Percentiles rank a stretch among this genome's conserved stretches.
Evolutionary conservation across 2,888 invertebrate species (phyloP).

Genomic region (Sarcophaga rosellei): DNA sequence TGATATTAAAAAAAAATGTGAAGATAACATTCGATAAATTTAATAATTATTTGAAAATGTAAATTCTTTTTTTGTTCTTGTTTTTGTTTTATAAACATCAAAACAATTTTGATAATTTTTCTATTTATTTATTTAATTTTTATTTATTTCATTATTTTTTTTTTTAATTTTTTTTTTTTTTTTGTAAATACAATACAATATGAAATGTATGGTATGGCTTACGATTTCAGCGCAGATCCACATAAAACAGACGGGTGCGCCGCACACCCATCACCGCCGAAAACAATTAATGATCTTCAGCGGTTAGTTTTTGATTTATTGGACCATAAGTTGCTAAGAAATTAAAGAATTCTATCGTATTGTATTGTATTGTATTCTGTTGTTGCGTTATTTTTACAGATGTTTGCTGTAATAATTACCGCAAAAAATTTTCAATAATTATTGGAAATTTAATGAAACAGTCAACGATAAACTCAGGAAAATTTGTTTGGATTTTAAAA

Average conservation of each 20-base stretch:
- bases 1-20: constrained; percentile 49
- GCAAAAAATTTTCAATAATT: background rate
- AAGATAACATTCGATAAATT: constrained; percentile 53
- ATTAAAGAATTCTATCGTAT: background rate
- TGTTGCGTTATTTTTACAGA: constrained; percentile 33
- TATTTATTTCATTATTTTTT: background rate
- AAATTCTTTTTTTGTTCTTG: constrained; percentile 7
- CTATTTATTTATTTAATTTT: constrained; percentile 47
- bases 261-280: background rate
- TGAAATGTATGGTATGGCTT: too few relatives aligned
- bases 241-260: too few relatives aligned
- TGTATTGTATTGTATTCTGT: background rate
- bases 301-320: constrained; percentile 24
- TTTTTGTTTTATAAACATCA: constrained; percentile 45
- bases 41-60: constrained; percentile 52
- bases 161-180: constrained; percentile 7
- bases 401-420: constrained; percentile 43
- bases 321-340: constrained; percentile 34
- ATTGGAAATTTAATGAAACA: background rate
- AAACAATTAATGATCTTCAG: background rate
- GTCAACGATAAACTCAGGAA: background rate
- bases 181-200: constrained; percentile 2
- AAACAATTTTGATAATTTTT: constrained; percentile 53
- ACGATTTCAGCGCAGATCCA: too few relatives aligned
- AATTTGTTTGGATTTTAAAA: background rate